phyloP scores from a whole-genome alignment of 2,888 invertebrate species.

The Pecten maximus region DNA sequence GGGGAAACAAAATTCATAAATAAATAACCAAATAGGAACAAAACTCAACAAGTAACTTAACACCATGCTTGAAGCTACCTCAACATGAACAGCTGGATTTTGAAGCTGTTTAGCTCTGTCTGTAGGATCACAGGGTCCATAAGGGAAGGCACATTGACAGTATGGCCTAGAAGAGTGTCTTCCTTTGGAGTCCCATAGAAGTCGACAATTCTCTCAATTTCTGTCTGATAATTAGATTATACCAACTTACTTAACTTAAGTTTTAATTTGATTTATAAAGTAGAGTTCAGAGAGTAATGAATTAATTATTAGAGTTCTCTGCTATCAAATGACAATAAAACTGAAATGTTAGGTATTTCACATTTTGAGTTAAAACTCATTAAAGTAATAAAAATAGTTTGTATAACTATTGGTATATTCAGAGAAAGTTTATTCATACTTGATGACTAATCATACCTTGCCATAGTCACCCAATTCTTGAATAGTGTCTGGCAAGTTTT shows the following conservation, averaged over 20 bases:
- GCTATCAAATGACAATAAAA: too few relatives aligned
- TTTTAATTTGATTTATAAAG: too few relatives aligned
- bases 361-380: too few relatives aligned
- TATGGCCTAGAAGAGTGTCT: background rate
- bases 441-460: too few relatives aligned
- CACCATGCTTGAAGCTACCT: background rate
- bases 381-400: too few relatives aligned
- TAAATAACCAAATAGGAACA: too few relatives aligned
- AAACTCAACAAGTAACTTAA: background rate
- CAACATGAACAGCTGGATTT: constrained; percentile 42
- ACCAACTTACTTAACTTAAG: too few relatives aligned
- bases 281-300: background rate
- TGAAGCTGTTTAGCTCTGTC: constrained; percentile 31
- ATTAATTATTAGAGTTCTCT: too few relatives aligned
- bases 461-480: constrained; percentile 46
- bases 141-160: background rate
- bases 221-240: background rate
- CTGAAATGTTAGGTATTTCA: too few relatives aligned
- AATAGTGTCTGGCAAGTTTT: constrained; percentile 42
- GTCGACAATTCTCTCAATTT: background rate
- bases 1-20: too few relatives aligned
- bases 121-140: background rate
- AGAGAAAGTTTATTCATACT: too few relatives aligned
- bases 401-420: too few relatives aligned
- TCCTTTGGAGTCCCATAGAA: background rate